Base-by-base conservation (phyloP, 1,140 invertebrate genomes). In the Capitella teleta region DNA sequence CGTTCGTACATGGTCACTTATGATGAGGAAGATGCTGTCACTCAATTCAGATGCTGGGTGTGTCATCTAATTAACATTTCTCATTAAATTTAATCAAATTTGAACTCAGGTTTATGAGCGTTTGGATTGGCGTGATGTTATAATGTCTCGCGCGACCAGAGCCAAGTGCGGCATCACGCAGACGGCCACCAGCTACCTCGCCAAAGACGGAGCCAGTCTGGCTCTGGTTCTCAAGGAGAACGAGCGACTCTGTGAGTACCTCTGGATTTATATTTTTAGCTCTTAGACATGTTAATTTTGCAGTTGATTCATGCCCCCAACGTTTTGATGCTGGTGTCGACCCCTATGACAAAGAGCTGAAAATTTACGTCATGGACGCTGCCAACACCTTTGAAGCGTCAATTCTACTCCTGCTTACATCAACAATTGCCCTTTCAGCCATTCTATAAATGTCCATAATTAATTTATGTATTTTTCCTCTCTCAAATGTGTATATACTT, bases 1-100 rank as follows among this genome's bases (percentile, higher is more conserved):
- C 92, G 88, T 68, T 97, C 92, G 0, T 97, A 96, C 74, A 70
- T 98, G 2, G 89, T 97, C 52, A 98, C 94, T 0, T 96, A 88
- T 67, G 92, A 97, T 68, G 88, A 92, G 64, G 75, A 95, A 54
- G 93, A 98, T 78, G 86, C 93, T 0, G 87, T 90, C 57, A 94
- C 89, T 14, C 89, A 84, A 70, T 98, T 95, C 69, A 80, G 91
- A 58, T 98, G 93, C 67, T 98, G 93, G 93, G 91, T 81, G 61
- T 18, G 41, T 10, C 32, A 12, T 34, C 0, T 12, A 34, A 12
- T 16, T 40, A 8, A 14, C 38, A 18, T 3, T 5, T 12, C 16
- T 12, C 1, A 38, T 18, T 12, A 12, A 18, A 21, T 38, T 38
- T 38, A 38, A 21, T 38, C 16, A 12, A 38, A 38, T 5, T 10